Base-by-base conservation (phyloP, 1,140 invertebrate genomes). In the Leptestheria dahalacensis region DNA sequence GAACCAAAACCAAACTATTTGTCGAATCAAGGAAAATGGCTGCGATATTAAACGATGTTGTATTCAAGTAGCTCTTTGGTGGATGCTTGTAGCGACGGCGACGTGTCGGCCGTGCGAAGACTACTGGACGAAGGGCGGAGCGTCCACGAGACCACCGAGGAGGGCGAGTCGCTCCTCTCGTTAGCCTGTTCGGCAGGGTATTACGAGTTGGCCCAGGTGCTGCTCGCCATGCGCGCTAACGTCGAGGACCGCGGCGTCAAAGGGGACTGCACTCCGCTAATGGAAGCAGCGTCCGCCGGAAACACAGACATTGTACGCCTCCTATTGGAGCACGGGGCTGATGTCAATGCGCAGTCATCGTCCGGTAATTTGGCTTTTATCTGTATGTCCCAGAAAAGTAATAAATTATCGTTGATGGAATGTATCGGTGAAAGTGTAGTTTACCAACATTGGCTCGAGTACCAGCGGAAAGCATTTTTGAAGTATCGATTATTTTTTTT, bases 181-280 rank as follows among this genome's bases (percentile, higher is more conserved):
- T 79, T 94, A 63, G 91, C 91, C 51, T 94, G 90, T 73, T 90
- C 88, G 56, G 90, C 91, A 49, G 91, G 91, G 29, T 93, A 93
- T 74, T 93, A 86, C 75, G 91, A 94, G 72, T 78, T 94, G 63
- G 91, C 88, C 62, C 88, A 93, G 78, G 89, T 97, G 67, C 74
- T 97, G 64, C 76, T 97, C 66, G 91, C 91, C 29, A 97, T 97
- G 91, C 88, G 89, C 74, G 92, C 92, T 29, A 96, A 95, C 75
- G 91, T 97, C 48, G 93, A 97, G 77, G 92, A 97, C 72, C 78
- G 92, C 48, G 92, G 93, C 28, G 87, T 91, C 66, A 91, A 91
- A 75, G 88, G 88, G 62, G 94, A 98, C 73, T 95, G 91, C 69
- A 97, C 94, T 60, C 93, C 93, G 24, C 74, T 97, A 62, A 97